Base-by-base conservation (phyloP, 1,140 invertebrate genomes). In the Zaprionus ornatus region DNA sequence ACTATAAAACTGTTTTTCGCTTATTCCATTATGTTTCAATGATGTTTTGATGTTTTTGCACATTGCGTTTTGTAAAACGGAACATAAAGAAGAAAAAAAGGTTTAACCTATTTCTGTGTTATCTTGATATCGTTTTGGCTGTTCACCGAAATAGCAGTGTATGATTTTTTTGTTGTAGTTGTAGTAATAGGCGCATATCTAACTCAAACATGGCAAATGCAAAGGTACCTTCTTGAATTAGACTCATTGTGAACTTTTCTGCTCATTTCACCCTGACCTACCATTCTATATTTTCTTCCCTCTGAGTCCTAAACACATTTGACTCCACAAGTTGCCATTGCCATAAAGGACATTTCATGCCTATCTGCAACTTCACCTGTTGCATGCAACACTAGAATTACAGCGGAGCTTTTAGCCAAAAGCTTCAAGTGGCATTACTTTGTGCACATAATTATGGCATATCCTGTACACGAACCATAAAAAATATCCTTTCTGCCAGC, bases 381-480 rank as follows among this genome's bases (percentile, higher is more conserved):
- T 88, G 84, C 50, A 13, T 23, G 9, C 56, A 25, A 23, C 19
- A 3, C 17, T 1, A 4, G 6, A 13, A 48, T 3, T 63, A 6
- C 15, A 40, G 45, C 21, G 65, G 56, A 87, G 84, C 84, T 87
- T 70, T 80, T 48, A 54, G 48, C 1, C 0, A n/a, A 60, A 74
- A 86, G 63, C 64, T 62, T 68, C 35, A 27, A 62, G 52, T 56
- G 2, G 12, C 6, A 48, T n/a, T 21, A 79, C 48, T 68, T 77
- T 73, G 60, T 67, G 50, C 56, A 42, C 40, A 67, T 63, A 76
- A 86, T 86, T 85, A 86, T 86, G 57, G 82, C 64, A 72, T 80
- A 87, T 87, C 84, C 84, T 88, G 84, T 87, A 57, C 84, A 80
- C 84, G 52, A 87, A 87, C 84, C 84, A 50, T 35, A 78, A 80